Evolutionary conservation across 2,113 vertebrate genomes (phyloP).

Genomic region (Lagopus leucura): DNA sequence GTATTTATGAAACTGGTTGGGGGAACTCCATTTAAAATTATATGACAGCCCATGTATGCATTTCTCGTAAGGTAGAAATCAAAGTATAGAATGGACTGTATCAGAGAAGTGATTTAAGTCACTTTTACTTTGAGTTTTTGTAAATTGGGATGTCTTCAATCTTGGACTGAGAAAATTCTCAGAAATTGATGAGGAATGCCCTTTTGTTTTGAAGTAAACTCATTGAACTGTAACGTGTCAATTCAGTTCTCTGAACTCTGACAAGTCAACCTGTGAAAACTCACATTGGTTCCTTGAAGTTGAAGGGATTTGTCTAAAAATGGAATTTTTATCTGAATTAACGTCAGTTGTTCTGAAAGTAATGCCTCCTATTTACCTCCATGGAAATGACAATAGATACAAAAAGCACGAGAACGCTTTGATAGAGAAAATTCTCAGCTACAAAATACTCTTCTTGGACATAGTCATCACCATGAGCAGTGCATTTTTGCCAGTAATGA

Average conservation of each 20-base stretch:
- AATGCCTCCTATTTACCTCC: background rate
- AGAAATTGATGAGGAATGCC: background rate
- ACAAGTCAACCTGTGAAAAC: background rate
- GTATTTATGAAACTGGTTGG: background rate
- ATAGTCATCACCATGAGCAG: background rate
- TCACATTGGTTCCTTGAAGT: background rate
- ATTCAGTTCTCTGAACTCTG: background rate
- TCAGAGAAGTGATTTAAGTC: background rate
- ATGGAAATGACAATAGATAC: background rate
- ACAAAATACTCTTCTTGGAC: background rate
- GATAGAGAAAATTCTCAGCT: background rate
- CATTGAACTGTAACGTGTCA: background rate
- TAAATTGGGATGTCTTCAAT: background rate
- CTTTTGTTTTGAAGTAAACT: background rate
- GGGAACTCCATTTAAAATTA: background rate
- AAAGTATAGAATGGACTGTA: background rate
- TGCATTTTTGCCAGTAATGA: background rate
- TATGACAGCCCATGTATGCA: background rate
- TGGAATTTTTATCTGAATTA: background rate
- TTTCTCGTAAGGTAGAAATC: background rate
- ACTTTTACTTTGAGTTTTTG: background rate
- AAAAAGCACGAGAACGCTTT: background rate
- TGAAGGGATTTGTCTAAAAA: background rate
- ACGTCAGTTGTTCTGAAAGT: background rate
- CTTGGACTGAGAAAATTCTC: background rate